Evolutionary conservation across 2,888 invertebrate genomes (phyloP).

Genomic region (Argyra leucocephala): DNA sequence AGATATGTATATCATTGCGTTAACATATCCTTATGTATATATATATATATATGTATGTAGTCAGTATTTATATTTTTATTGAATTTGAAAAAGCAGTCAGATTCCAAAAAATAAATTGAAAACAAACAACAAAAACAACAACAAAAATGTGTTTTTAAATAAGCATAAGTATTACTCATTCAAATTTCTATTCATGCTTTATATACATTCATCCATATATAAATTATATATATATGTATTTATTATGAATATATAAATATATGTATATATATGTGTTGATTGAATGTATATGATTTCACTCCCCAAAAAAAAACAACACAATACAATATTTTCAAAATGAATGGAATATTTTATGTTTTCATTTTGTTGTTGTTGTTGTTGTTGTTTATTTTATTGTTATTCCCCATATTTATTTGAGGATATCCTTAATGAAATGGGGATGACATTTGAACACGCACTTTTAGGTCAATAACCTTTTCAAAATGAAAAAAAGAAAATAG

Average conservation of each 20-base stretch:
- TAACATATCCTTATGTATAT: no score
- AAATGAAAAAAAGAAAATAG: not conserved
- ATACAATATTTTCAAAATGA: conserved; percentile 1
- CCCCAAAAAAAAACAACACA: not conserved
- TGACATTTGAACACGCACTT: conserved; percentile 6
- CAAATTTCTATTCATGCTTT: not conserved
- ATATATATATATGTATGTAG: no score
- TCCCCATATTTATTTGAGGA: conserved; percentile 4
- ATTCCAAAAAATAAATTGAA: not conserved
- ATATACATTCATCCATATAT: not conserved
- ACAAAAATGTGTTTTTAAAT: not conserved
- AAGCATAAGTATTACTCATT: not conserved
- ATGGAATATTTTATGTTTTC: not conserved
- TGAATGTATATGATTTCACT: not conserved
- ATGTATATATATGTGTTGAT: not conserved
- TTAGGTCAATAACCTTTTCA: not conserved
- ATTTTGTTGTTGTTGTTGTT: not conserved
- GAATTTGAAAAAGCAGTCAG: not conserved
- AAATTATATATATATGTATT: not conserved
- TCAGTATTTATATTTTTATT: no score
- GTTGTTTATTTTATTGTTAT: not conserved
- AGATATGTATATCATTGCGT: no score
- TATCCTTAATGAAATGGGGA: conserved; percentile 6
- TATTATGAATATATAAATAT: not conserved
- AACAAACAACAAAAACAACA: not conserved